These are phyloP conservation scores for Aselliscus stoliczkanus DNA, from an alignment of 2,797 vertebrate genomes.

Conservation along the genomic window DNA sequence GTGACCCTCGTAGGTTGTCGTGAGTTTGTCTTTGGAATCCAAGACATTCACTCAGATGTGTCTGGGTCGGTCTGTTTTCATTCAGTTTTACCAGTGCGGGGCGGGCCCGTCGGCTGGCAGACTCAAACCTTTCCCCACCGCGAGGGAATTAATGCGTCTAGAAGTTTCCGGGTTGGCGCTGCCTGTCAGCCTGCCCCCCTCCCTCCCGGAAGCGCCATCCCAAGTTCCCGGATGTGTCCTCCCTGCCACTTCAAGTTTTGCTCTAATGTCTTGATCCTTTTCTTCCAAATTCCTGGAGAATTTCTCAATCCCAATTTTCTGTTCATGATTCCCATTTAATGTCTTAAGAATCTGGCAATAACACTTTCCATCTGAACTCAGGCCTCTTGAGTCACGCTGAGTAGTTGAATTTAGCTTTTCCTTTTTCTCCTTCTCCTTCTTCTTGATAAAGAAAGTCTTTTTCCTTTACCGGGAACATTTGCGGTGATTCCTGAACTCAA, in stretches of 20 bases:
- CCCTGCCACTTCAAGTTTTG: neutral
- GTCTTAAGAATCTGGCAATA: neutral
- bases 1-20: neutral
- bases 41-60: neutral
- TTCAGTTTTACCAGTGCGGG: neutral
- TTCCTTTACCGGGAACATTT: neutral
- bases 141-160: too few relatives aligned
- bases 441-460: neutral
- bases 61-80: neutral
- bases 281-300: neutral
- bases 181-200: accelerated
- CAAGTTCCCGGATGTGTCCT: neutral
- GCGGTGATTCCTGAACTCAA: neutral
- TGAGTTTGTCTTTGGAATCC: neutral
- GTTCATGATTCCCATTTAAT: neutral
- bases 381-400: neutral
- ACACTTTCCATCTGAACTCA: neutral
- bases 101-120: neutral
- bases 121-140: neutral
- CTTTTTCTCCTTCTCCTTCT: too few relatives aligned
- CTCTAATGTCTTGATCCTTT: neutral
- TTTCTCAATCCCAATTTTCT: neutral
- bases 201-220: accelerated
- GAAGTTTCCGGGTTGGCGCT: neutral
- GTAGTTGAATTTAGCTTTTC: neutral